phyloP scores from a whole-genome alignment of 2,888 invertebrate species.

The Zygothrica quintamaculata region DNA sequence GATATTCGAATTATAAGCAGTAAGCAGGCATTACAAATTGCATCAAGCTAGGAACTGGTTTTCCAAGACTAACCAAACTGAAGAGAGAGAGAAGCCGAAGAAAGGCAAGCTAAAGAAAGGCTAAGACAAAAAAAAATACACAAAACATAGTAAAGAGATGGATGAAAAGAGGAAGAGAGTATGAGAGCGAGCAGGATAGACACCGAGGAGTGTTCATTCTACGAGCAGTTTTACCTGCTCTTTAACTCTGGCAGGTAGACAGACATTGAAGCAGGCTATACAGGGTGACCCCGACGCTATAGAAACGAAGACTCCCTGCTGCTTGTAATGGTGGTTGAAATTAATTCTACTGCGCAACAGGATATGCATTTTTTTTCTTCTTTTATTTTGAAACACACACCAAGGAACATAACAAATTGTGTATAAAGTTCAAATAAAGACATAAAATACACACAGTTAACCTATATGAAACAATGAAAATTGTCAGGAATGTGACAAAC shows the following conservation, averaged over 20 bases:
- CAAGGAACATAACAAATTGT: conserved; percentile 18
- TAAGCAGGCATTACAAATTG: conserved; percentile 78
- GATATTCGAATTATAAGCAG: conserved; percentile 39
- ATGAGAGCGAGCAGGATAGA: background rate
- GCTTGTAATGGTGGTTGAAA: conserved; percentile 70
- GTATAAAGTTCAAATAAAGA: conserved; percentile 61
- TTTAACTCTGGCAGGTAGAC: conserved; percentile 36
- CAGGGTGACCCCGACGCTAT: conserved; percentile 41
- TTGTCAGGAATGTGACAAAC: background rate
- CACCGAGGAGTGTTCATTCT: conserved; percentile 13
- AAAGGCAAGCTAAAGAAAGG: conserved; percentile 11
- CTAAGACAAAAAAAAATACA: conserved; percentile 14
- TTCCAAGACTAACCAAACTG: conserved; percentile 24
- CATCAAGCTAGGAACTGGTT: conserved; percentile 58
- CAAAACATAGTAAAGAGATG: too few relatives aligned
- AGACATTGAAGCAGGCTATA: conserved; percentile 6
- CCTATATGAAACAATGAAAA: conserved; percentile 31
- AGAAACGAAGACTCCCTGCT: conserved; percentile 39
- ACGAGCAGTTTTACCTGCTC: conserved; percentile 44
- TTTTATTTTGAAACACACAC: background rate
- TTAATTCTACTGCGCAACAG: conserved; percentile 74
- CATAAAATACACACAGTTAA: conserved; percentile 65
- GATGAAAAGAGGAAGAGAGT: background rate
- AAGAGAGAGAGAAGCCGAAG: conserved; percentile 12
- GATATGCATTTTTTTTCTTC: conserved; percentile 62